A percentile compares a stretch with the other conserved stretches of the same genome.
Evolutionary conservation across 2,113 vertebrate genomes (phyloP).

Genomic region (Catharus minimus): DNA sequence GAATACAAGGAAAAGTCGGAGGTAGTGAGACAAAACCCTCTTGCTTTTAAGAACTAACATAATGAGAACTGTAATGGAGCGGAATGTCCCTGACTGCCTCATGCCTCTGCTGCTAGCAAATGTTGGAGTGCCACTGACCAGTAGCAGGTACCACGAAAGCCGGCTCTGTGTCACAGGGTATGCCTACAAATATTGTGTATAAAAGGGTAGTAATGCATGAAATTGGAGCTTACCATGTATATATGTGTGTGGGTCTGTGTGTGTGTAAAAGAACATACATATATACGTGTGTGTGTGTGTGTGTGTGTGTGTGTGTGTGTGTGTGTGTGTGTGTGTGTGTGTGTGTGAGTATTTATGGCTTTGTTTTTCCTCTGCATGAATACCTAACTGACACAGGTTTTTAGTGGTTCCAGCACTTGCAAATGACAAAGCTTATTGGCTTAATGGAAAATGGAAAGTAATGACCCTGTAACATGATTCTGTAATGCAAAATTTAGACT

Average conservation of each 20-base stretch:
- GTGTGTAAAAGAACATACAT: neutral
- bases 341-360: accelerated
- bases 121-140: neutral
- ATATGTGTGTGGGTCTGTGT: accelerated
- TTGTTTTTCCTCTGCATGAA: neutral
- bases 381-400: neutral
- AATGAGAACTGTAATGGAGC: neutral
- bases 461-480: neutral
- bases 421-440: neutral
- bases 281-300: accelerated
- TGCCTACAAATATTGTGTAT: neutral
- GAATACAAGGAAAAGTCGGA: neutral
- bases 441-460: neutral
- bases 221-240: neutral
- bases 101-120: neutral
- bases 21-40: neutral
- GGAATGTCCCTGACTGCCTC: neutral
- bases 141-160: neutral
- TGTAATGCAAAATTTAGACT: neutral
- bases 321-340: accelerated
- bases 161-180: neutral
- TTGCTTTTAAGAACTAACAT: neutral
- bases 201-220: neutral
- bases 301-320: accelerated
- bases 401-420: neutral